Evolutionary conservation across 1,140 invertebrate genomes (phyloP).

Genomic region (Araneus ventricosus): DNA sequence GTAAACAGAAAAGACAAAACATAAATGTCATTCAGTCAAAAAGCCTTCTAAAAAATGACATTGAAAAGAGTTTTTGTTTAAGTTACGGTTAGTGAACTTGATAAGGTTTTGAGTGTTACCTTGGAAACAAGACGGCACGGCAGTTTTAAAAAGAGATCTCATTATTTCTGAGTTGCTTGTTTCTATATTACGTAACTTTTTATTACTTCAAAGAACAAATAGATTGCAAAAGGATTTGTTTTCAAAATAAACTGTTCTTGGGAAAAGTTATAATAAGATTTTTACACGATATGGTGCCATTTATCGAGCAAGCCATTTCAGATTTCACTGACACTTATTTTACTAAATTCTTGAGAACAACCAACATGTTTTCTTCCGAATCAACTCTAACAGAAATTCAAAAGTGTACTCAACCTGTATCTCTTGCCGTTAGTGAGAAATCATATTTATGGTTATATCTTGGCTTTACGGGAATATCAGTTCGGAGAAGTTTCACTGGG

Average conservation of each 20-base stretch:
- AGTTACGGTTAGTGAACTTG: too few relatives aligned
- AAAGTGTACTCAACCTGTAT: neutral
- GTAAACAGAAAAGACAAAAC: too few relatives aligned
- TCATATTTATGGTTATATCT: conserved; percentile 5
- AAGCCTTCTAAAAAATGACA: too few relatives aligned
- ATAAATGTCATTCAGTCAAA: too few relatives aligned
- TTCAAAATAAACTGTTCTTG: neutral
- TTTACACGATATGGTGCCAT: neutral
- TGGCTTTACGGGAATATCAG: conserved; percentile 15
- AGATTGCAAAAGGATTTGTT: neutral
- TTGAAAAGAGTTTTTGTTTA: too few relatives aligned
- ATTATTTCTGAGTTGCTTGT: too few relatives aligned
- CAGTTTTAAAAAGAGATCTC: too few relatives aligned
- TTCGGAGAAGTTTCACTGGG: neutral
- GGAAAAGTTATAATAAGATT: neutral
- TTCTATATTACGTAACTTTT: neutral
- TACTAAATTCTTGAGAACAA: neutral
- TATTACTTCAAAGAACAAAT: neutral
- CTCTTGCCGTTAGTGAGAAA: neutral
- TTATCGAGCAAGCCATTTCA: neutral
- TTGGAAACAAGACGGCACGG: too few relatives aligned
- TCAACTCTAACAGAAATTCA: neutral
- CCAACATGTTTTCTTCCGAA: neutral
- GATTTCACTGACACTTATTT: neutral
- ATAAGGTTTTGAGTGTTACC: too few relatives aligned